Conservation (phyloP, 2,888 invertebrate genomes). For the Rhagium mordax region DNA sequence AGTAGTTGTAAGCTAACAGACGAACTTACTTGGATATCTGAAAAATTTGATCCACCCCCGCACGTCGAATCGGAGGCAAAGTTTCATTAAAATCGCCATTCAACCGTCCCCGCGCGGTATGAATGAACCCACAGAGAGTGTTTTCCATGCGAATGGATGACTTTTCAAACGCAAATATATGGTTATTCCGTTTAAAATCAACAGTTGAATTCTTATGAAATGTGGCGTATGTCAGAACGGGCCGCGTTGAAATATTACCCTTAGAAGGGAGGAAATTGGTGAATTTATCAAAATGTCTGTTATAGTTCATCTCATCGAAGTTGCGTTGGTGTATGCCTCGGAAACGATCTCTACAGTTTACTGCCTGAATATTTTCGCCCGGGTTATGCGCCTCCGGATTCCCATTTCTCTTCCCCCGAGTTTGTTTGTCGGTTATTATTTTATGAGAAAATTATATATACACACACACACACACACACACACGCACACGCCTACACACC, state of each 20-base stretch:
- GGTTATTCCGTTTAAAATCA: constrained; percentile 36
- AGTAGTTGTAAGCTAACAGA: too few species aligned
- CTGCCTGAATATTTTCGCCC: constrained; percentile 8
- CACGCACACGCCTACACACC: too few species aligned
- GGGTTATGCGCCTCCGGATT: background rate
- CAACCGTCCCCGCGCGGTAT: background rate
- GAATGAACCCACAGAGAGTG: background rate
- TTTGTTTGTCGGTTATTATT: too few species aligned
- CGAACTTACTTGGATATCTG: too few species aligned
- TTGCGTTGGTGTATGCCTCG: constrained; percentile 9
- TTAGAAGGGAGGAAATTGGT: constrained; percentile 47
- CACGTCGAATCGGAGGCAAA: background rate
- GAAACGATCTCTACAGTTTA: constrained; percentile 12
- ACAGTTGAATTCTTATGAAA: constrained; percentile 42
- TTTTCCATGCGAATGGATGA: background rate
- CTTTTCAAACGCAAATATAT: background rate
- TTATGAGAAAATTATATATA: too few species aligned
- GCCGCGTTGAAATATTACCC: constrained; percentile 45
- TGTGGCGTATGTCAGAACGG: constrained; percentile 40
- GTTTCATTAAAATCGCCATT: background rate
- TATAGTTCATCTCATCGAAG: constrained; percentile 28
- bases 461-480: too few species aligned
- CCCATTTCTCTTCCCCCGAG: background rate
- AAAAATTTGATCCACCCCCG: background rate
- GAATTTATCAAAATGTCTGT: constrained; percentile 53